Base-by-base conservation (phyloP, 2,888 invertebrate species). In the Iselma pallidipennis region DNA sequence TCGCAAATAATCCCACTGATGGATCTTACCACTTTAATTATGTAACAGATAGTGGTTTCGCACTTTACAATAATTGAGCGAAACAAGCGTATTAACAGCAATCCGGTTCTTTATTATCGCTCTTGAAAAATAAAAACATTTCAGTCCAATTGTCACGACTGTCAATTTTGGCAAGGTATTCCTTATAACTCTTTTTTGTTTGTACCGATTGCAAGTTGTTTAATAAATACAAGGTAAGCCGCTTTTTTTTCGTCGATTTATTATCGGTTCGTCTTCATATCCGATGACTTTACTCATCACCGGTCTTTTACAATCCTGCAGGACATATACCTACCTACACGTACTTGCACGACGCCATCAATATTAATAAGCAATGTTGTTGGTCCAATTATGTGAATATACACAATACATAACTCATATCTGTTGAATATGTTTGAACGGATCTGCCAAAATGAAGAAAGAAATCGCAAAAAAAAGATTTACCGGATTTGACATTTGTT, bases 311-410 rank as follows among this genome's bases (percentile, higher is more conserved):
- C 10, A 23, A 16, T 50, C 28, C 28, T 28, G 29, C 29, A 26
- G 26, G 50, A 26, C 49, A n/a, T 16, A 26, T 21, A 21, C 21
- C n/a, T 23, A 23, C 4, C n/a, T n/a, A 19, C n/a, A 21, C 25
- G 2, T 21, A 49, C 50, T 28, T 49, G 42, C 29, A 51, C 2
- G 16, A 26, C 42, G 56, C 31, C 59, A 66, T 63, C 57, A 59
- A 66, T 66, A 66, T 66, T 66, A 60, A 66, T 66, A 56, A 50
- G 49, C 21, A 59, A 50, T 49, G 37, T n/a, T n/a, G 31, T 55
- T 59, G 53, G 55, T 65, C 65, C 65, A 66, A 66, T 66, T 66
- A 66, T 55, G 55, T 21, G 59, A 48, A 50, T 55, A 59, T 59
- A 57, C 57, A 31, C 5, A 33, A 26, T 16, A 14, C 48, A 65